phyloP scores from a whole-genome alignment of 2,113 vertebrate genomes.

The Thamnophis sirtalis region DNA sequence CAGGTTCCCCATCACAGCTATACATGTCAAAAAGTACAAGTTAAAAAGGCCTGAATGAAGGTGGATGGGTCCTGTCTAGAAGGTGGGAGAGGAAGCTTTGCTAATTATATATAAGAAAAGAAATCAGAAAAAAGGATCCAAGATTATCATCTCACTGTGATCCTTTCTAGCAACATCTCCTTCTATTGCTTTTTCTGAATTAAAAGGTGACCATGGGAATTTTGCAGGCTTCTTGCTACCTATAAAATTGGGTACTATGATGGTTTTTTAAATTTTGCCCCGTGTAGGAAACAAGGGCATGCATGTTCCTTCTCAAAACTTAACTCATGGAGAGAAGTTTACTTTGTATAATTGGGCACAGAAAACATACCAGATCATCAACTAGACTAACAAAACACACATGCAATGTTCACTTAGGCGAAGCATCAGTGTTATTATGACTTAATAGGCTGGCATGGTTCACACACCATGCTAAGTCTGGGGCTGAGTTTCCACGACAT shows the following conservation, averaged over 20 bases:
- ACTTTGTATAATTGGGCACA: neutral
- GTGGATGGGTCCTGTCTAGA: neutral
- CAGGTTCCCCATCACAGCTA: too few species aligned
- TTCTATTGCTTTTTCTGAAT: neutral
- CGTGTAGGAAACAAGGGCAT: neutral
- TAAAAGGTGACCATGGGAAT: neutral
- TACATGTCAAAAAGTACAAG: too few species aligned
- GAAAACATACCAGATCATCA: neutral
- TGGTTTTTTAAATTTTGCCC: neutral
- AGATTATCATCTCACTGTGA: neutral
- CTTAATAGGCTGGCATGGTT: neutral
- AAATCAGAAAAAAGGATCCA: neutral
- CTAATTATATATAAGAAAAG: neutral
- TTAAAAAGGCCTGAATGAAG: neutral
- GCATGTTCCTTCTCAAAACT: neutral
- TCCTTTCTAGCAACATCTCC: neutral
- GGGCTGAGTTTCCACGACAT: neutral
- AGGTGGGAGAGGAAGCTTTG: neutral
- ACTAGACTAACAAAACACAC: neutral
- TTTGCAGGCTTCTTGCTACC: neutral
- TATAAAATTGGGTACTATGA: neutral
- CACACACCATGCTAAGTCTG: neutral
- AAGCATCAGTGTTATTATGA: neutral
- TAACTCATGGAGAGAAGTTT: neutral
- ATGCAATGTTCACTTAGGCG: neutral